These are phyloP conservation scores for Parasteatoda tepidariorum DNA, from an alignment of 1,140 invertebrate species.

Conservation along the genomic window DNA sequence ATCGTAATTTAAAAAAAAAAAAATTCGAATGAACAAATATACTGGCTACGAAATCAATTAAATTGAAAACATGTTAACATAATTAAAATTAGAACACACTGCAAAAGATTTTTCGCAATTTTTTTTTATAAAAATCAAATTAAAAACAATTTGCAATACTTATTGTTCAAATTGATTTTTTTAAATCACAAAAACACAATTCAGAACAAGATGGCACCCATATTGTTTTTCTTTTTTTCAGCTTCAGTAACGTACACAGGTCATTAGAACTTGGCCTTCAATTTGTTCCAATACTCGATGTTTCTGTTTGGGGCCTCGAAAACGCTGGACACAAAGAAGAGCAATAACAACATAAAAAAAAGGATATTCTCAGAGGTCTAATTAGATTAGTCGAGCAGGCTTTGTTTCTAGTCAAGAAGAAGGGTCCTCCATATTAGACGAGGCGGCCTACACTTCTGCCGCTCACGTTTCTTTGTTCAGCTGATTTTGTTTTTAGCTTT, in stretches of 20 bases:
- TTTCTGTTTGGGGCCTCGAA: not conserved
- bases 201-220: too few species aligned
- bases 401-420: not conserved
- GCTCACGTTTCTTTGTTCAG: not conserved
- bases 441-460: not conserved
- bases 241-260: not conserved
- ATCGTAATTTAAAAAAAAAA: too few species aligned
- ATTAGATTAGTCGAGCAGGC: not conserved
- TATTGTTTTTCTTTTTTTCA: not conserved
- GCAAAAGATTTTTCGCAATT: too few species aligned
- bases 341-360: not conserved
- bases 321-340: not conserved
- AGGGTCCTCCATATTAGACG: not conserved
- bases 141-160: too few species aligned
- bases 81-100: too few species aligned
- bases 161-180: too few species aligned
- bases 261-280: not conserved
- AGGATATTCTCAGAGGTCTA: not conserved
- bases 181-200: too few species aligned
- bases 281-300: not conserved
- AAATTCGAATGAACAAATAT: too few species aligned
- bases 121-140: too few species aligned
- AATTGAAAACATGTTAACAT: too few species aligned
- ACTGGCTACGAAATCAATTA: too few species aligned
- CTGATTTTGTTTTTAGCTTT: not conserved